These are phyloP conservation scores for Phrynocephalus forsythii DNA, from an alignment of 2,797 vertebrate genomes.

Conservation along the genomic window DNA sequence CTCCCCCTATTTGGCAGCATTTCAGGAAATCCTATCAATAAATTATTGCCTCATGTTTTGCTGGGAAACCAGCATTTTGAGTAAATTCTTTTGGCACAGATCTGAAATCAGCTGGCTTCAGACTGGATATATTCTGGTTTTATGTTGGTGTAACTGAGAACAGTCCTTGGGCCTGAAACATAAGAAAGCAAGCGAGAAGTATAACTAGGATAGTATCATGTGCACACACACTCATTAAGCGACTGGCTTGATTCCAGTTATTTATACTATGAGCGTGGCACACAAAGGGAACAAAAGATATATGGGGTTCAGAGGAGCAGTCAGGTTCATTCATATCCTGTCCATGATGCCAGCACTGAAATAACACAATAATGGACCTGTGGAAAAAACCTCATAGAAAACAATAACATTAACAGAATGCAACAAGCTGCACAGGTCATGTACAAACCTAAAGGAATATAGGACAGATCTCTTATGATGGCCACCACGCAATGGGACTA, in stretches of 20 bases:
- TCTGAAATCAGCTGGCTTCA: slow-evolving; percentile 49
- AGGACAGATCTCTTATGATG: too few species aligned
- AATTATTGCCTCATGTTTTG: slow-evolving; percentile 59
- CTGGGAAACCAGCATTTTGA: slow-evolving; percentile 57
- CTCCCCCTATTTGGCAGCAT: slow-evolving; percentile 42
- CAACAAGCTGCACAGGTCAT: too few species aligned
- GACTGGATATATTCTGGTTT: slow-evolving; percentile 65
- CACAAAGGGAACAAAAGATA: too few species aligned
- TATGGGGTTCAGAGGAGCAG: too few species aligned
- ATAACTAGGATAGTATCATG: background rate
- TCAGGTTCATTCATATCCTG: too few species aligned
- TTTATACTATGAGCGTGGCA: background rate
- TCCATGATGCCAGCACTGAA: too few species aligned
- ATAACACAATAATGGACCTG: too few species aligned
- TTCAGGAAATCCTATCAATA: slow-evolving; percentile 39
- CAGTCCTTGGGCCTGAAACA: slow-evolving; percentile 60
- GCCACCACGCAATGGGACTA: too few species aligned
- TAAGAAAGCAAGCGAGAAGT: slow-evolving; percentile 57
- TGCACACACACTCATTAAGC: background rate
- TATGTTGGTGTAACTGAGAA: slow-evolving; percentile 66
- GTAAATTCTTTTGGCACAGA: slow-evolving; percentile 13
- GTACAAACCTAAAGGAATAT: too few species aligned
- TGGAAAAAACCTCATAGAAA: too few species aligned
- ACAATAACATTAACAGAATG: too few species aligned
- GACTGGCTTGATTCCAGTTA: background rate